Percentiles rank a stretch among this genome's conserved stretches.
These are phyloP conservation scores for Prionailurus bengalensis DNA, from an alignment of 2,113 vertebrate species.

Conservation along the genomic window DNA sequence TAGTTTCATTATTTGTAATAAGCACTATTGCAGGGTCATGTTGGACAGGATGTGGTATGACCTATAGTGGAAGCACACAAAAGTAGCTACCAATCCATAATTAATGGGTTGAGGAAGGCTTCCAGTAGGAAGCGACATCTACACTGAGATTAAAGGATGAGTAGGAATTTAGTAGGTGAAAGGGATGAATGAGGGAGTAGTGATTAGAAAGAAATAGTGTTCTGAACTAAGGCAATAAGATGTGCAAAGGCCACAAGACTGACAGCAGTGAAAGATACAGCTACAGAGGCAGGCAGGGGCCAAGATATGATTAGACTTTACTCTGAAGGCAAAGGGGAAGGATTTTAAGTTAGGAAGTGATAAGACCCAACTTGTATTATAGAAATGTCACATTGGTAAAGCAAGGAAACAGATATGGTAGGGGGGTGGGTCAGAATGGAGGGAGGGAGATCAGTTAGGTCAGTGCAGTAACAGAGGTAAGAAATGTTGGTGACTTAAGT, in stretches of 20 bases:
- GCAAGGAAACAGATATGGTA: background rate
- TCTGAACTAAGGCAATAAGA: background rate
- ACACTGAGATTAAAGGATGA: background rate
- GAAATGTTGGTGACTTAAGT: background rate
- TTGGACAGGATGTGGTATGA: background rate
- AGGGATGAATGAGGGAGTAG: background rate
- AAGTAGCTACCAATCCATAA: background rate
- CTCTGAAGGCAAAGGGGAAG: background rate
- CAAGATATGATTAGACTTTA: background rate
- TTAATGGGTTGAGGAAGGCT: background rate
- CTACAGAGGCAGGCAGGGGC: background rate
- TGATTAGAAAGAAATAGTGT: background rate
- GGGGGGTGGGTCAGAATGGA: background rate
- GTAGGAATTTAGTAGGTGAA: background rate
- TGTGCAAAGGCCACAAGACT: background rate
- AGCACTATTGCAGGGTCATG: background rate
- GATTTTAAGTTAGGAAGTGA: background rate
- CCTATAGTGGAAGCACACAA: background rate
- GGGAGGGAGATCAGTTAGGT: background rate
- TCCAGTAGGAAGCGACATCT: background rate
- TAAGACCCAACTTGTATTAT: background rate
- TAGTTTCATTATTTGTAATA: constrained; percentile 3
- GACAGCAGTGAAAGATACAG: background rate
- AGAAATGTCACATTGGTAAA: background rate
- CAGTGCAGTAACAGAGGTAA: background rate